Evolutionary conservation across 1,140 invertebrate species (phyloP), one percentile per base, ranked within the genome.

Genomic region (Octopus sinensis): DNA sequence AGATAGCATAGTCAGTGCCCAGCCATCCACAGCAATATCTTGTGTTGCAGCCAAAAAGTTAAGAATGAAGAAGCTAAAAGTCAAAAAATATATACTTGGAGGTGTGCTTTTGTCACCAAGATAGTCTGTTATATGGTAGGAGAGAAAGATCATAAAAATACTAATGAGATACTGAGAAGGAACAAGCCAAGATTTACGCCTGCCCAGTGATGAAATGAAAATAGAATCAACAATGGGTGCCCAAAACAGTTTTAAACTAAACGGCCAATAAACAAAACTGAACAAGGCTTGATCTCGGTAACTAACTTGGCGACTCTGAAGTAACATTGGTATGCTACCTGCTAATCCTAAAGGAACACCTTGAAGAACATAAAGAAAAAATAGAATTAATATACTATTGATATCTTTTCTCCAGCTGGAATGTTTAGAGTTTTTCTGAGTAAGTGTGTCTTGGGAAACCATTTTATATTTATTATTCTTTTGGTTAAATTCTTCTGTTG

Each of bases 21-120:
- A 99, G 4, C 98, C 98, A 93, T 99, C 98, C 1, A 99, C 98
- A 80, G 97, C 98, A 89, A 99, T 99, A 91, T 99, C 98, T 92
- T 99, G 98, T 51, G 98, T 99, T 4, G 98, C 98, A 13, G 97
- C 98, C 79, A 99, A 92, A 86, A 99, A 98, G 87, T 98, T 99
- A 1, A 99, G 92, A 79, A 93, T 92, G 88, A 99, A 96, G 92
- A 99, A 99, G 78, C 96, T 92, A 43, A 93, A 85, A 7, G 97
- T 98, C 6, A 99, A 91, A 53, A 95, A 89, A 53, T 92, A 92
- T 79, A 99, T 95, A 71, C 68, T 80, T 4, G 88, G 87, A 82
- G 96, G 94, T 85, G 87, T 87, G 81, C 88, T 85, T 68, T 85
- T 86, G 54, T 79, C 82, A 68, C 80, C 76, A 75, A 86, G 73